These are phyloP conservation scores for Agrilus mali DNA, from an alignment of 2,888 invertebrate genomes.

Conservation along the genomic window DNA sequence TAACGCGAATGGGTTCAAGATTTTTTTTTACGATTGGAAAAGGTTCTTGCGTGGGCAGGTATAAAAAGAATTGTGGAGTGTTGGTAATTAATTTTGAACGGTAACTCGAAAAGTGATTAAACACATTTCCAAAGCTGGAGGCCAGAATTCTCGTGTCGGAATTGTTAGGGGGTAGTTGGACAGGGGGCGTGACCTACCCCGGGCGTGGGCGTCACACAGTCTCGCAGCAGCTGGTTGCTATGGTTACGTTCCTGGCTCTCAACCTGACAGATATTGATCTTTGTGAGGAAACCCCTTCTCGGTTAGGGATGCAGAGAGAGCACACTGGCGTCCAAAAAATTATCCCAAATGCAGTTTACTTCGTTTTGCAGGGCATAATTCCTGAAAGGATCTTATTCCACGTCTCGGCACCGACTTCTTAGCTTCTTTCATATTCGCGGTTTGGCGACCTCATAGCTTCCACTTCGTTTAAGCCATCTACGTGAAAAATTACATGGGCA, in stretches of 20 bases:
- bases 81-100: constrained; percentile 32
- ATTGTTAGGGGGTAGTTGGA: constrained; percentile 30
- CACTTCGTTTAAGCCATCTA: neutral
- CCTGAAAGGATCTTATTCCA: constrained; percentile 23
- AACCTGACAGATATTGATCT: constrained; percentile 35
- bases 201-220: constrained; percentile 51
- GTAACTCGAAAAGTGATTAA: constrained; percentile 31
- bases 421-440: constrained; percentile 8
- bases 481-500: neutral
- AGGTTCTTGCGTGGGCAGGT: constrained; percentile 8
- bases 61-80: constrained; percentile 10
- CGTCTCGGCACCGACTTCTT: constrained; percentile 23
- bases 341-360: constrained; percentile 24
- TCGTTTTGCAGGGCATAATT: constrained; percentile 24
- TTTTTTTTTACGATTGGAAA: too few species aligned
- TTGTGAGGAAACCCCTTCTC: constrained; percentile 23
- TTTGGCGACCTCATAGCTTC: neutral
- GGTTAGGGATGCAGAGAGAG: constrained; percentile 11
- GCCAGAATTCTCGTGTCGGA: constrained; percentile 12
- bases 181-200: constrained; percentile 26
- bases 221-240: constrained; percentile 46
- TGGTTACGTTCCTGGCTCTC: constrained; percentile 34
- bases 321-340: constrained; percentile 20
- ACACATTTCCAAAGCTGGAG: constrained; percentile 17
- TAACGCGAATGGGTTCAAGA: too few species aligned